Base-by-base conservation (phyloP, 2,888 invertebrate species). In the Deroplatys truncata region DNA sequence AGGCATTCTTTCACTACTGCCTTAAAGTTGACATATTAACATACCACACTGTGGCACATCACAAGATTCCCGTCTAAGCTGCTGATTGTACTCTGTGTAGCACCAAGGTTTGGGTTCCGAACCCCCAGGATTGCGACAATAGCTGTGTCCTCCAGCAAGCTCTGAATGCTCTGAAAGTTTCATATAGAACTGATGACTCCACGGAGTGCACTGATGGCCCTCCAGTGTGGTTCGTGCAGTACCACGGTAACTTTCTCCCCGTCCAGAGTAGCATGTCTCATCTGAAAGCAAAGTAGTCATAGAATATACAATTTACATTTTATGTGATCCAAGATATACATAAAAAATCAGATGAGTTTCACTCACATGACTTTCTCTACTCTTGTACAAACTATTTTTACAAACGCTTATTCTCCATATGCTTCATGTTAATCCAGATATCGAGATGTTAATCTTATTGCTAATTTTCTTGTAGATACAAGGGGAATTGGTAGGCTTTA, bases 71-170 rank as follows among this genome's bases (percentile, higher is more conserved):
- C 96, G 96, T 91, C 96, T 96, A 92, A 95, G 95, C 92, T 96
- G 96, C 90, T 96, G 96, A 92, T 95, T 95, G 83, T 88, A 84
- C n/a, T 88, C 89, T 35, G 88, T 88, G 92, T 96, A 98, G 94
- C 99, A 99, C 98, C 99, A 99, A 0, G 99, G 99, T 91, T 97
- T 96, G 0, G 94, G 93, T 93, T 97, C 97, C 1, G 95, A 94
- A 56, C 96, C 96, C 35, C 97, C 98, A 82, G 99, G 99, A 94
- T 99, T 99, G 90, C 99, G 96, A 92, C 96, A 97, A 93, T 97
- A 98, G 92, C 98, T 98, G 93, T 98, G 98, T 28, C 97, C 95
- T 10, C 97, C 98, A 86, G 97, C 96, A 72, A 99, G 94, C 93
- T 98, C 98, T 0, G 97, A 97, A 93, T 96, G 96, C 91, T 97